phyloP scores from a whole-genome alignment of 2,888 invertebrate species.

The Alitta virens region DNA sequence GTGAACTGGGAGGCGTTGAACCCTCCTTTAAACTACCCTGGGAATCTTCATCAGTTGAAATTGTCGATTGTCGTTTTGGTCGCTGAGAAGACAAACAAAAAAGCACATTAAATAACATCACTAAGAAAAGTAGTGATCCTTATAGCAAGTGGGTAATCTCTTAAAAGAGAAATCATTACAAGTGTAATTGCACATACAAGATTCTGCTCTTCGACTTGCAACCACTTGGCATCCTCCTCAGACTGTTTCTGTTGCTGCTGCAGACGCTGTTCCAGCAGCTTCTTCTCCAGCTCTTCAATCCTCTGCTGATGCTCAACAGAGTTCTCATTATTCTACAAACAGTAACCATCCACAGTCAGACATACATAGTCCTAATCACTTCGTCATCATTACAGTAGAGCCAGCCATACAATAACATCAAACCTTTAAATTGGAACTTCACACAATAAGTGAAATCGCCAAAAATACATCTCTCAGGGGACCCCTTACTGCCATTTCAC shows the following conservation, averaged over 20 bases:
- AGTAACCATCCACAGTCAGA: too few relatives aligned
- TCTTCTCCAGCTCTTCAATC: conserved; percentile 47
- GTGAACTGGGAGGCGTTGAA: conserved; percentile 20
- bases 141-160: too few relatives aligned
- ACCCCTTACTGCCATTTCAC: too few relatives aligned
- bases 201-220: conserved; percentile 79
- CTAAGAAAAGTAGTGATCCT: too few relatives aligned
- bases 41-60: conserved; percentile 31
- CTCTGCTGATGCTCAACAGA: conserved; percentile 25
- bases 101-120: too few relatives aligned
- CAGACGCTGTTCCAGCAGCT: conserved; percentile 62
- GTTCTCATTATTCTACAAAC: conserved; percentile 2
- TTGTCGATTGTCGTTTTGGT: conserved; percentile 13
- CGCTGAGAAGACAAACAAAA: conserved; percentile 8
- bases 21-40: conserved; percentile 23
- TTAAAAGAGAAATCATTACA: too few relatives aligned
- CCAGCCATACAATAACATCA: too few relatives aligned
- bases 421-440: too few relatives aligned
- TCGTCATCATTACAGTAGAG: too few relatives aligned
- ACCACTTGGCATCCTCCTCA: conserved; percentile 87
- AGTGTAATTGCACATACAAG: conserved; percentile 25
- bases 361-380: too few relatives aligned
- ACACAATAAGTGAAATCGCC: too few relatives aligned
- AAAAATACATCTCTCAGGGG: too few relatives aligned
- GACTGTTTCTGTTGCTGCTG: conserved; percentile 72